Evolutionary conservation across 2,797 vertebrate genomes (phyloP).

Genomic region (Rhynchotus rufescens): DNA sequence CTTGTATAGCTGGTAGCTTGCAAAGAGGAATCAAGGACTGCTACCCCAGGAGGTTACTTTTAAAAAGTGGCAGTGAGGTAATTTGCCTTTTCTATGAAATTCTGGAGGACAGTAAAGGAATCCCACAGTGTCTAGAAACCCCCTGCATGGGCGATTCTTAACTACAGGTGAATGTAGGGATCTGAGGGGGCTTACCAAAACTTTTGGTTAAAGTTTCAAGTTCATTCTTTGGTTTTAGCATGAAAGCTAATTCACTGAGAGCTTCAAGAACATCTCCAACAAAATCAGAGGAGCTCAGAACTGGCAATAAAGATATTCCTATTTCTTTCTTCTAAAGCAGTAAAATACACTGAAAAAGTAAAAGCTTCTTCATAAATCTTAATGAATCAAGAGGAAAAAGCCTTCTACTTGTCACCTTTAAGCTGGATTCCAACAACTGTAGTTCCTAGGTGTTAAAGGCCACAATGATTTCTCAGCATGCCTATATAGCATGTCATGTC

Average conservation of each 20-base stretch:
- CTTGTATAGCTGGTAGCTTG: not conserved
- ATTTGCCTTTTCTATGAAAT: not conserved
- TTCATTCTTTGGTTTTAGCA: not conserved
- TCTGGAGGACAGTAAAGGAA: not conserved
- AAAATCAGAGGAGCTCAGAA: not conserved
- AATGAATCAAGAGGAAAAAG: not conserved
- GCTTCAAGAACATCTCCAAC: not conserved
- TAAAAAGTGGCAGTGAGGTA: not conserved
- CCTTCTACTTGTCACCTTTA: not conserved
- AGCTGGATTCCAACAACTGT: not conserved
- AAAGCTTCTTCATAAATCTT: not conserved
- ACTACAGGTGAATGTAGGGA: not conserved
- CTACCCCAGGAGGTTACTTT: not conserved
- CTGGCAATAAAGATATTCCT: not conserved
- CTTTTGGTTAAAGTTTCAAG: not conserved
- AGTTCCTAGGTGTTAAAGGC: not conserved
- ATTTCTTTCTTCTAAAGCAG: not conserved
- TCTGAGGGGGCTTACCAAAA: not conserved
- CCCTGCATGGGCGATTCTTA: not conserved
- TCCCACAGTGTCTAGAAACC: not conserved
- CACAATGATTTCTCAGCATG: not conserved
- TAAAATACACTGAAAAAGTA: not conserved
- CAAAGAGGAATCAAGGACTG: not conserved
- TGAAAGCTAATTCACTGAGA: not conserved
- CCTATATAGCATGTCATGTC: not conserved